Evolutionary conservation across 2,888 invertebrate genomes (phyloP), one percentile per base, ranked within the genome.

Genomic region (Phengaris alcon): DNA sequence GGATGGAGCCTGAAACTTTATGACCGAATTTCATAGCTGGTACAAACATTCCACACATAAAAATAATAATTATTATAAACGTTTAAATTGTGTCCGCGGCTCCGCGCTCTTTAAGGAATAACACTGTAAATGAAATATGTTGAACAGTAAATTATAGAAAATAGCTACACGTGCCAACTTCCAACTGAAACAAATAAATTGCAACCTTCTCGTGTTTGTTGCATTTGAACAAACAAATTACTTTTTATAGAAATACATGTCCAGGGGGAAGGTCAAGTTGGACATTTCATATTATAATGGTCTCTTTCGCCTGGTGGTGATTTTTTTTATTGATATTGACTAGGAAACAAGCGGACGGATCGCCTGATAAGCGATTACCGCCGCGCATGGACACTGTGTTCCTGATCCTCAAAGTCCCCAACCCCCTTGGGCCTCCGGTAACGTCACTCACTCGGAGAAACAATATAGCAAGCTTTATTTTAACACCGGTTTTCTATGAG

Each of bases 201-300:
- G 64, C 64, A 64, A 64, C 64, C 64, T 64, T 44, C 64, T 12
- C 64, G 12, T 35, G 64, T 44, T 35, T 35, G 35, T 35, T 64
- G 64, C 35, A 44, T 64, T 64, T 35, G 4, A 35, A 64, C 64
- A 64, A 64, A 64, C 64, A 64, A 35, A 64, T 64, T 64, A 64
- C 35, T 64, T 44, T 59, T 64, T 35, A 64, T 64, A 13, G 6
- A 64, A 64, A 35, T 64, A 64, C 64, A 64, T 12, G 35, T 2
- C 35, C 22, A 15, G 10, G 64, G 35, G 64, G 10, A 64, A 64
- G 64, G 64, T 35, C 64, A 64, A 64, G 64, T 64, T 64, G 35
- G 12, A 35, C 35, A 15, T 64, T 64, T 64, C 64, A 64, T 64
- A 59, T 48, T 52, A 52, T 64, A 64, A 64, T 64, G 64, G 35